Percentiles rank a stretch among this genome's conserved stretches.
Conservation (phyloP, 92 coral and sea anemone genomes). For the Pocillopora grandis region DNA sequence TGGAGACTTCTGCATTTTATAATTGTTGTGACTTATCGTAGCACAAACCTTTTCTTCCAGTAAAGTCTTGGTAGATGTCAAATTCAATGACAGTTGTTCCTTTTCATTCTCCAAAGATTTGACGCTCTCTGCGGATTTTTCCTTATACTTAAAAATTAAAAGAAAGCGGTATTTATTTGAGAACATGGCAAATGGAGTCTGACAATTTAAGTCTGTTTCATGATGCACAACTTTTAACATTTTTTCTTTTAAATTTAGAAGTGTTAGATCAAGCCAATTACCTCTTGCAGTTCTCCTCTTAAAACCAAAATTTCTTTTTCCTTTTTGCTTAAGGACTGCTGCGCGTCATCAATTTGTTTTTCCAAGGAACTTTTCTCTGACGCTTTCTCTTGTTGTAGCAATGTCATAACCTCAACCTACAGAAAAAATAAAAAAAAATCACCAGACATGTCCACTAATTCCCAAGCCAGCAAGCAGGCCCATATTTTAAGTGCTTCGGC, state of each 20-base stretch:
- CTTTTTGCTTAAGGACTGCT: slow-evolving; percentile 46
- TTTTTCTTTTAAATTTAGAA: too few species aligned
- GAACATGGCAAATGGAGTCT: too few species aligned
- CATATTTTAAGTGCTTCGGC: too few species aligned
- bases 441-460: background rate
- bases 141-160: slow-evolving; percentile 7
- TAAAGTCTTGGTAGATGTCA: slow-evolving; percentile 62
- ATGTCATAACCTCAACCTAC: slow-evolving; percentile 61
- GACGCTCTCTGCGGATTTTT: slow-evolving; percentile 28
- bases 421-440: background rate
- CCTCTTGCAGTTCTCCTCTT: slow-evolving; percentile 65
- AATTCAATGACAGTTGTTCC: slow-evolving; percentile 53
- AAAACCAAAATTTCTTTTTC: slow-evolving; percentile 52
- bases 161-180: background rate
- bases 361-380: slow-evolving; percentile 63
- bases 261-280: background rate
- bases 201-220: too few species aligned
- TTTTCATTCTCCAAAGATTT: slow-evolving; percentile 65
- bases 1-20: too few species aligned
- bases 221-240: too few species aligned
- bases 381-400: slow-evolving; percentile 59
- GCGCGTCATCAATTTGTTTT: slow-evolving; percentile 70
- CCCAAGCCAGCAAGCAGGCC: too few species aligned
- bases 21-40: too few species aligned
- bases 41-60: slow-evolving; percentile 73